A percentile compares a stretch with the other conserved stretches of the same genome.
Evolutionary conservation across 2,888 invertebrate species (phyloP).

Genomic region (Drosophila maculinotata): DNA sequence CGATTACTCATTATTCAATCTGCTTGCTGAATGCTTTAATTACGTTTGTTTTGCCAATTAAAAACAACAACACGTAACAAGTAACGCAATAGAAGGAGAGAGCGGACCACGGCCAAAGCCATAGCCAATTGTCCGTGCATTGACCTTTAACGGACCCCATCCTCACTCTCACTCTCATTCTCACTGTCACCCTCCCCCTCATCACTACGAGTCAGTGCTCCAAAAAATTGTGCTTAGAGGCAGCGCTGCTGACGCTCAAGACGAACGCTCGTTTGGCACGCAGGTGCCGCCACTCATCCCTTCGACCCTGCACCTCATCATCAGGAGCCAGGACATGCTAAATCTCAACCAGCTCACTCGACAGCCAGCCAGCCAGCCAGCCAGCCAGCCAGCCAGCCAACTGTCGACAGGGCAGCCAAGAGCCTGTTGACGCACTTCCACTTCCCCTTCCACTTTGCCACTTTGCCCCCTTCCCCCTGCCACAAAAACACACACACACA

Average conservation of each 20-base stretch:
- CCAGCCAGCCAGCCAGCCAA: no score
- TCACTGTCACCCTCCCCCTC: not conserved
- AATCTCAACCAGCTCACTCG: conserved; percentile 55
- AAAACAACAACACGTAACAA: conserved; percentile 61
- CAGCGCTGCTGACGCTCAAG: conserved; percentile 31
- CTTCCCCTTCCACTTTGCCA: not conserved
- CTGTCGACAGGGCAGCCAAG: no score
- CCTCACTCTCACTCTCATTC: not conserved
- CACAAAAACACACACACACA: no score
- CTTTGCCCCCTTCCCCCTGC: not conserved
- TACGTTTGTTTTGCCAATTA: conserved; percentile 75
- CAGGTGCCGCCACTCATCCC: conserved; percentile 45
- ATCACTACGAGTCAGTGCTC: conserved; percentile 5
- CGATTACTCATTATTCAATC: conserved; percentile 73
- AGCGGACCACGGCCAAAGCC: conserved; percentile 15
- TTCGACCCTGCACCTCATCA: not conserved
- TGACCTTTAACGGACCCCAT: conserved; percentile 63
- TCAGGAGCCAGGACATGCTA: conserved; percentile 20
- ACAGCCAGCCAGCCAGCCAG: no score
- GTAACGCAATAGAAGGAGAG: no score
- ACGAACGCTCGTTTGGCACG: conserved; percentile 65
- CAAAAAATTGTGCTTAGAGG: conserved; percentile 28
- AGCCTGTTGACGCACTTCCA: conserved; percentile 61
- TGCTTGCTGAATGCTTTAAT: conserved; percentile 69
- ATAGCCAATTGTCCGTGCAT: conserved; percentile 59